Percentiles rank a stretch among this genome's conserved stretches.
phyloP scores from a whole-genome alignment of 2,113 vertebrate species.

The Aramus guarauna region DNA sequence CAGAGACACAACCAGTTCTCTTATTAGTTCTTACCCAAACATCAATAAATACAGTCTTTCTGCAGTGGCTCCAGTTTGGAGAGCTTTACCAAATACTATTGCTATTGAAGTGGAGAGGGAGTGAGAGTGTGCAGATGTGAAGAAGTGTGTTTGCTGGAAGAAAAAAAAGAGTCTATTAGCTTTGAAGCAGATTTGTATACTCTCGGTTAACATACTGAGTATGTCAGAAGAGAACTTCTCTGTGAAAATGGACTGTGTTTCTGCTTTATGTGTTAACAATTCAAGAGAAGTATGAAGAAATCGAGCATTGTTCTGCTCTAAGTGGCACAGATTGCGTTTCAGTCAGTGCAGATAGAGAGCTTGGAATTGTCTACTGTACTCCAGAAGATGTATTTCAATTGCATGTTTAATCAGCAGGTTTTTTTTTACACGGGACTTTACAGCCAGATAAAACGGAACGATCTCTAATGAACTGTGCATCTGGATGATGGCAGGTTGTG shows the following conservation, averaged over 20 bases:
- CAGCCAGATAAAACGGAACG: not conserved
- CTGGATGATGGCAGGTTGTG: conserved; percentile 24
- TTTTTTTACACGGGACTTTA: not conserved
- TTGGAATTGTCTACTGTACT: conserved; percentile 2
- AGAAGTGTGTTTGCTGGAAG: conserved; percentile 25
- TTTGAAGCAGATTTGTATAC: conserved; percentile 44
- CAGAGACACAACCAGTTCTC: conserved; percentile 4
- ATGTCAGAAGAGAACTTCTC: not conserved
- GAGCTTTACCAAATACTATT: conserved; percentile 40
- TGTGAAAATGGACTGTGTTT: conserved; percentile 5
- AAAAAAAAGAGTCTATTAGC: not conserved
- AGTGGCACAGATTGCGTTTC: conserved; percentile 42
- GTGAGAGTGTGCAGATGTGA: not conserved
- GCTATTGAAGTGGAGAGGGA: conserved; percentile 14
- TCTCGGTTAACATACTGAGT: not conserved
- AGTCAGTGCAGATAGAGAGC: conserved; percentile 30
- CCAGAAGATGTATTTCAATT: conserved; percentile 34
- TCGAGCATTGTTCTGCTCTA: conserved; percentile 31
- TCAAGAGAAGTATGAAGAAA: conserved; percentile 33
- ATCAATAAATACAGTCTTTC: conserved; percentile 25
- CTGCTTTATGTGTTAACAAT: conserved; percentile 16
- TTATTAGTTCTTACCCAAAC: conserved; percentile 41
- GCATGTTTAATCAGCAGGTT: not conserved
- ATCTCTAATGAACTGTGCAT: conserved; percentile 27
- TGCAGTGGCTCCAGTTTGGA: not conserved